Base-by-base conservation (phyloP, 2,113 vertebrate species). In the Ceratotherium simum region DNA sequence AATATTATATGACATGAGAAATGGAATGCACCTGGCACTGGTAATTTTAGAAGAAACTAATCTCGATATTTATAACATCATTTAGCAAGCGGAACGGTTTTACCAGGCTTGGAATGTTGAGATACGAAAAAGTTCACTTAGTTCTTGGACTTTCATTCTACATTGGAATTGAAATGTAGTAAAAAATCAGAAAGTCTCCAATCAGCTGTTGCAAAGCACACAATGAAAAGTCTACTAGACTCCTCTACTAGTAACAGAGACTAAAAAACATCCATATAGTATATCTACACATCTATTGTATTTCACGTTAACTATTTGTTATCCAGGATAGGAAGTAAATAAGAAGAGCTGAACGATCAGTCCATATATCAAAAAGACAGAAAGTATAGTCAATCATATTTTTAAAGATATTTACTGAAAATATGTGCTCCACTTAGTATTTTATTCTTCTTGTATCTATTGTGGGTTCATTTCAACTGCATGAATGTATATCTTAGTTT, bases 31-130 rank as follows among this genome's bases (percentile, higher is more conserved):
- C 98, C 97, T 98, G 97, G 98, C 81, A 97, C 92, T 97, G 85
- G 98, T 98, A 98, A 99, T 98, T 98, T 98, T 98, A 98, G 98
- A 98, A 98, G 97, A 98, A 98, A 98, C 98, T 98, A 98, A 98
- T 98, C 98, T 98, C 80, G 98, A 97, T 98, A 98, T 98, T 98
- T 98, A 98, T 98, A 98, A 98, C 97, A 97, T 96, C 96, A 56
- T 97, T 95, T 72, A 98, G 98, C 95, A 97, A 98, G 98, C 9
- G 0, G 97, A 98, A 98, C 92, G 75, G 90, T 96, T 98, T 98
- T 97, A 98, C 93, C 98, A 98, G 96, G 78, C 96, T 98, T 98
- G 96, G 97, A 98, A 98, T 98, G 92, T 95, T 95, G 94, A 97
- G 95, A 98, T 92, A 97, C 94, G 97, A 96, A 98, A 97, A 98